A percentile compares a stretch with the other conserved stretches of the same genome.
Evolutionary conservation across 2,797 vertebrate species (phyloP).

Genomic region (Parauchenoglanis punctatus): DNA sequence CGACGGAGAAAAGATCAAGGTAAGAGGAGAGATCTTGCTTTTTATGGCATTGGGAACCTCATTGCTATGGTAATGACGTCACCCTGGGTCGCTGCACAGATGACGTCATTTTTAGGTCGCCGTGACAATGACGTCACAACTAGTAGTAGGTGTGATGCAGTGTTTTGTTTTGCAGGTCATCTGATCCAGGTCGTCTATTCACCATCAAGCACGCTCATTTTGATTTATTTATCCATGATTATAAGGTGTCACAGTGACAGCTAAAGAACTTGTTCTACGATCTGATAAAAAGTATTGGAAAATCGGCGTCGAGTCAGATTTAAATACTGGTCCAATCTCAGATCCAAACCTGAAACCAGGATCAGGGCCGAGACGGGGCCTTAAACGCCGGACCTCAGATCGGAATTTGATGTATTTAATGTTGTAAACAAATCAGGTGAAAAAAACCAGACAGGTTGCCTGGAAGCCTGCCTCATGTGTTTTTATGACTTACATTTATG

Average conservation of each 20-base stretch:
- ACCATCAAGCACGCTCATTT: neutral
- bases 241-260: neutral
- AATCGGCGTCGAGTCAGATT: neutral
- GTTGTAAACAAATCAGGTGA: neutral
- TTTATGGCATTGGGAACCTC: neutral
- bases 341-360: neutral
- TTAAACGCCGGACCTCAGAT: neutral
- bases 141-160: neutral
- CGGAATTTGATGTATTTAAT: neutral
- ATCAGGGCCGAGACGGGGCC: neutral
- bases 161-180: neutral
- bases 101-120: neutral
- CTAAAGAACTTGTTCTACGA: neutral
- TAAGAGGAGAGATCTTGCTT: constrained; percentile 56
- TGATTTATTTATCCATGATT: no score
- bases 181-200: neutral
- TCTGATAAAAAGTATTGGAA: neutral
- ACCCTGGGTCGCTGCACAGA: neutral
- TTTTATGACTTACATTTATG: neutral
- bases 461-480: neutral
- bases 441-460: neutral
- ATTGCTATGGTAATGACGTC: neutral
- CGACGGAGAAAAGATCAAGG: constrained; percentile 94
- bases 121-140: neutral
- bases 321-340: neutral